phyloP scores from a whole-genome alignment of 2,888 invertebrate species.

The Mantis religiosa region DNA sequence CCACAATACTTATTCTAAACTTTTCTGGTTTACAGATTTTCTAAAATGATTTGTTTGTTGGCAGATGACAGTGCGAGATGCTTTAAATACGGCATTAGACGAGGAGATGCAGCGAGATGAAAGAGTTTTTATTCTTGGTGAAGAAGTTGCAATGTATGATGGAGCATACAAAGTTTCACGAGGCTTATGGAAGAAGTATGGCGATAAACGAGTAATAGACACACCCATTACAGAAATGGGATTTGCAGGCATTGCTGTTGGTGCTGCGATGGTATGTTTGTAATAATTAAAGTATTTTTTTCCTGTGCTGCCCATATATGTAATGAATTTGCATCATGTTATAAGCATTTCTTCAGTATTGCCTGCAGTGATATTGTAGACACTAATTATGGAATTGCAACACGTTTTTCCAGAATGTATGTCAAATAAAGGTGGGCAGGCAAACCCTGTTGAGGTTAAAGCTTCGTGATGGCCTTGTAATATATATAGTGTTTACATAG shows the following conservation, averaged over 20 bases:
- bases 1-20: no score
- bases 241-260: slow-evolving; percentile 91
- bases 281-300: no score
- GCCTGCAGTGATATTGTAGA: no score
- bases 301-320: no score
- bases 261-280: slow-evolving; percentile 72
- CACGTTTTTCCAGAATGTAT: no score
- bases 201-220: slow-evolving; percentile 93
- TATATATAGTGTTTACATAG: no score
- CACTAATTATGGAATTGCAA: no score
- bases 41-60: neutral
- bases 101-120: slow-evolving; percentile 96
- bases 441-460: no score
- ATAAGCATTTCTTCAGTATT: no score
- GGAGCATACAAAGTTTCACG: slow-evolving; percentile 95
- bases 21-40: neutral
- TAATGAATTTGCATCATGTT: no score
- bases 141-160: slow-evolving; percentile 98
- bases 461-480: no score
- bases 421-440: no score
- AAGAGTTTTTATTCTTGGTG: slow-evolving; percentile 84
- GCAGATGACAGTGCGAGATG: slow-evolving; percentile 93
- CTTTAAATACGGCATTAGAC: slow-evolving; percentile 91
- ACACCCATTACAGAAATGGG: slow-evolving; percentile 99
- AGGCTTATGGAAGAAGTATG: slow-evolving; percentile 97